Percentiles rank a stretch among this genome's conserved stretches.
Conservation (phyloP, 2,113 vertebrate genomes). For the Calonectris borealis region DNA sequence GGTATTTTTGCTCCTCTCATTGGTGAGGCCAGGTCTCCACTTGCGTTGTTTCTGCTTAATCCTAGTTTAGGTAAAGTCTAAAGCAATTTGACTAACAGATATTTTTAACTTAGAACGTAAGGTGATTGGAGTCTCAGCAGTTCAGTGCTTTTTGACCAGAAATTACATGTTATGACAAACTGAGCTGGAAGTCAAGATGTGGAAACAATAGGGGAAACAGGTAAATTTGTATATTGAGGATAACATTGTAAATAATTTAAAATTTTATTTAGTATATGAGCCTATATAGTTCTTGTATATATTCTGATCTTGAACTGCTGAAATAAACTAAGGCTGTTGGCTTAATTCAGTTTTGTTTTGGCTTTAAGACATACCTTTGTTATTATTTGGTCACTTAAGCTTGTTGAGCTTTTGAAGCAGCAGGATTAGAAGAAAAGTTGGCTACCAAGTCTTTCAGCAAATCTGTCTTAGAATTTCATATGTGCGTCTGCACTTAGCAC, state of each 20-base stretch:
- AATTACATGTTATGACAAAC: background rate
- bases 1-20: background rate
- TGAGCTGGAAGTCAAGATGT: background rate
- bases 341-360: background rate
- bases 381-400: background rate
- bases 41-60: background rate
- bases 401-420: background rate
- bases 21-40: background rate
- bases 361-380: background rate
- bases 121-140: background rate
- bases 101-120: background rate
- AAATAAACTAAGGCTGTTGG: background rate
- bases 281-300: background rate
- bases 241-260: background rate
- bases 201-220: background rate
- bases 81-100: background rate
- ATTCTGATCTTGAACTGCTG: background rate
- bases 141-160: background rate
- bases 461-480: background rate
- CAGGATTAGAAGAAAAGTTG: background rate
- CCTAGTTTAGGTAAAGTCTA: background rate
- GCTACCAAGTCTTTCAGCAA: background rate
- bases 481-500: background rate
- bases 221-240: background rate
- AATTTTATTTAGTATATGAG: background rate